Conservation (phyloP, 2,888 invertebrate species). For the Teleiodes luculella region DNA sequence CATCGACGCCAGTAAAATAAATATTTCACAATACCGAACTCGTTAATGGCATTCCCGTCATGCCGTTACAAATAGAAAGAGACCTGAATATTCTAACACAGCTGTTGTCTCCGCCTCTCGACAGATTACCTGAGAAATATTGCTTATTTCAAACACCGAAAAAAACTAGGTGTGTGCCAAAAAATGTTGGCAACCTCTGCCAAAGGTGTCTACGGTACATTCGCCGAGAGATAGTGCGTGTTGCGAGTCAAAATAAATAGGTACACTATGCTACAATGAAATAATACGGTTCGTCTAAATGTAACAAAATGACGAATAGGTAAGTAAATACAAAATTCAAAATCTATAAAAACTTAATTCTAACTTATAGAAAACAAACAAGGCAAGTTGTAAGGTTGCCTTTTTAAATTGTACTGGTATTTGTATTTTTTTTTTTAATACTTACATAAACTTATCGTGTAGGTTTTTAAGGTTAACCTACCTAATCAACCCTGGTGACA, state of each 20-base stretch:
- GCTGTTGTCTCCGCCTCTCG: conserved; percentile 37
- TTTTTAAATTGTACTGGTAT: too few relatives aligned
- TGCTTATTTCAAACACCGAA: conserved; percentile 34
- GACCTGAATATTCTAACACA: conserved; percentile 25
- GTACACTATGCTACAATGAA: conserved; percentile 5
- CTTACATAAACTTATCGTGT: too few relatives aligned
- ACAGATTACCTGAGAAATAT: conserved; percentile 58
- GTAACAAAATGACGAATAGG: too few relatives aligned
- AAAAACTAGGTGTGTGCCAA: conserved; percentile 39
- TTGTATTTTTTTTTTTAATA: too few relatives aligned
- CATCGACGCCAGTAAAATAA: conserved; percentile 4
- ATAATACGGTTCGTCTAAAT: not conserved
- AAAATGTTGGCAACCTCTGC: conserved; percentile 38
- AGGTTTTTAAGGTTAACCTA: too few relatives aligned
- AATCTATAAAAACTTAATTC: too few relatives aligned
- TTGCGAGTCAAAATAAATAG: conserved; percentile 27
- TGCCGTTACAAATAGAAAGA: conserved; percentile 33
- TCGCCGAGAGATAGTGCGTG: conserved; percentile 34
- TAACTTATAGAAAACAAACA: too few relatives aligned
- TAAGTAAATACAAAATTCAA: too few relatives aligned
- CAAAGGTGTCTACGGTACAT: conserved; percentile 43
- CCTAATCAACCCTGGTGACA: too few relatives aligned
- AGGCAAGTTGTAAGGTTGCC: too few relatives aligned
- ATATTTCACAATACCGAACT: conserved; percentile 23
- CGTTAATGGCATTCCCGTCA: conserved; percentile 38